phyloP scores from a whole-genome alignment of 1,140 invertebrate genomes.

The Papilio dardanus region DNA sequence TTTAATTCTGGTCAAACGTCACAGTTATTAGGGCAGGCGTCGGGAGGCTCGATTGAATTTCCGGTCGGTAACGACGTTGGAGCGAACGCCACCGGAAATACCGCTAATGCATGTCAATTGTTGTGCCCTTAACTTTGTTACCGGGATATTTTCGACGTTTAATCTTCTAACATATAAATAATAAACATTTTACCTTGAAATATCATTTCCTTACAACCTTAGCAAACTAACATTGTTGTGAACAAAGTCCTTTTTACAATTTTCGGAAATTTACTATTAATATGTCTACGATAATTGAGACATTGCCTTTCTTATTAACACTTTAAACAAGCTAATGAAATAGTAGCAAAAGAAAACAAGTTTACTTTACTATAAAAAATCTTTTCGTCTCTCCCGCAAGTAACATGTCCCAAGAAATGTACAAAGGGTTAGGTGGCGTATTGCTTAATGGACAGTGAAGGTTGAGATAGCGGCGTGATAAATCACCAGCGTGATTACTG shows the following conservation, averaged over 20 bases:
- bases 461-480: slow-evolving; percentile 75
- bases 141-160: slow-evolving; percentile 38
- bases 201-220: neutral
- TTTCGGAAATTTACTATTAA: neutral
- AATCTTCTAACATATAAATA: neutral
- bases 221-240: neutral
- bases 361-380: slow-evolving; percentile 25
- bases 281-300: neutral
- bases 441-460: slow-evolving; percentile 81
- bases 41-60: slow-evolving; percentile 72
- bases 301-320: neutral
- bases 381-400: neutral
- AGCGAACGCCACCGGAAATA: slow-evolving; percentile 67
- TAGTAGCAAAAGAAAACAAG: neutral
- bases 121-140: slow-evolving; percentile 64
- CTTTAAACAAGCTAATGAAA: neutral
- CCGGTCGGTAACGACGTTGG: slow-evolving; percentile 68
- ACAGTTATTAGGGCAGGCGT: slow-evolving; percentile 49
- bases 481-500: slow-evolving; percentile 78
- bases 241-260: neutral
- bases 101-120: slow-evolving; percentile 78
- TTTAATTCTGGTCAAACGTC: slow-evolving; percentile 51
- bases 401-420: slow-evolving; percentile 31
- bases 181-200: neutral
- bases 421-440: slow-evolving; percentile 74